Base-by-base conservation (phyloP, 2,797 vertebrate species). In the Enteromius viviparus region DNA sequence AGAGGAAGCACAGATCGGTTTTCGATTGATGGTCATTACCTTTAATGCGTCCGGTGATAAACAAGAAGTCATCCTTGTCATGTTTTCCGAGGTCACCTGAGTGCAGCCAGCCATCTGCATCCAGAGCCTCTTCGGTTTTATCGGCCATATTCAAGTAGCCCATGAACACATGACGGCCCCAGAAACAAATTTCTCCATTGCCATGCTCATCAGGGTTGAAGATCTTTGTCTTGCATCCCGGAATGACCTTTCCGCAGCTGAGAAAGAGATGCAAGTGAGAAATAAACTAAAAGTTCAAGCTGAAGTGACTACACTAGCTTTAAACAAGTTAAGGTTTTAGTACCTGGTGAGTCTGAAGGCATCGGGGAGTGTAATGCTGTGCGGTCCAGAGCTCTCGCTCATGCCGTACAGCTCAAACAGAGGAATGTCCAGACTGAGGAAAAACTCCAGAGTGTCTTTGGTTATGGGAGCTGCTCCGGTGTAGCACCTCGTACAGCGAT, bases 151-250 rank as follows among this genome's bases (percentile, higher is more conserved):
- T 96, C 87, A 99, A 91, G 86, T 99, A 99, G 37, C 98, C 98
- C 98, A 99, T 99, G 91, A 99, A 99, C 87, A 99, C 9, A n/a
- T 99, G 97, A 0, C 98, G 94, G 0, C 98, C 98, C 85, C 96
- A 96, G 86, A 97, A 96, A 86, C 97, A 98, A 88, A 99, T 88
- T 91, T 99, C 98, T 0, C 98, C 97, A 0, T 40, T 82, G 2
- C 95, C 95, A 0, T 97, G 95, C 0, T 12, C 9, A 40, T 95
- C 96, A 0, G 94, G 94, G 10, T 93, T 94, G 15, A 92, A 75
- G 72, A 99, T 93, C 93, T 95, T 94, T 0, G 95, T 98, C 88
- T 88, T 87, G 79, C 96, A 97, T 0, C 97, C 98, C 0, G 79
- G 71, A 21, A 97, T 37, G 70, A 94, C 92, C 87, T 92, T 96